Evolutionary conservation across 2,113 vertebrate genomes (phyloP).

Genomic region (Antechinus stuartii): DNA sequence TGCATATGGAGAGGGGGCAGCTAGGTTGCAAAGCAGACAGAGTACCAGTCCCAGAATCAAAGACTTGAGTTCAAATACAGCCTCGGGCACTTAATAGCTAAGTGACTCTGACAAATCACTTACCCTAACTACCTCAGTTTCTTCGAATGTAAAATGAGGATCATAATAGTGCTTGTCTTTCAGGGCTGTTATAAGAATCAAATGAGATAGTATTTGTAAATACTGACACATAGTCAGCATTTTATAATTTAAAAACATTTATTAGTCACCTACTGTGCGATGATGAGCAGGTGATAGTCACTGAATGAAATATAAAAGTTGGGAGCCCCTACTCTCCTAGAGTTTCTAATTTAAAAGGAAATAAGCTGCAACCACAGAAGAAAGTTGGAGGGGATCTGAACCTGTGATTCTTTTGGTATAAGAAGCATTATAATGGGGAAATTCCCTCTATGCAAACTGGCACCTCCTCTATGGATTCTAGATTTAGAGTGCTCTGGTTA

Average conservation of each 20-base stretch:
- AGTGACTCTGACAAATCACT: neutral
- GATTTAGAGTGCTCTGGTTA: neutral
- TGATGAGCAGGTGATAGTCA: neutral
- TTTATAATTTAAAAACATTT: neutral
- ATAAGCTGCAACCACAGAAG: neutral
- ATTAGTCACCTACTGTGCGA: neutral
- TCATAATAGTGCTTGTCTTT: too few relatives aligned
- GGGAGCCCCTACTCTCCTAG: neutral
- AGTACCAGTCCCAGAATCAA: neutral
- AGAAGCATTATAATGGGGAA: neutral
- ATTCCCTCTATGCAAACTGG: neutral
- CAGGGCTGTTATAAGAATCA: neutral
- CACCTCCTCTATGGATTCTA: neutral
- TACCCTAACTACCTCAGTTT: neutral
- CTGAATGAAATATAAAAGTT: neutral
- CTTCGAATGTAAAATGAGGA: too few relatives aligned
- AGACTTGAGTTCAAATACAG: neutral
- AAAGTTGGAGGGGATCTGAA: neutral
- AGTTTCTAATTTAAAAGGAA: neutral
- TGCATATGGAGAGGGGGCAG: neutral
- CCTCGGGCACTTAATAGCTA: neutral
- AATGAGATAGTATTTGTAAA: neutral
- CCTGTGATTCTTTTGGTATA: neutral
- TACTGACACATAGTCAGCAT: neutral
- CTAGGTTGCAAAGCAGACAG: neutral